Conservation (phyloP, 2,888 invertebrate species). For the Cryptus viduatorius region DNA sequence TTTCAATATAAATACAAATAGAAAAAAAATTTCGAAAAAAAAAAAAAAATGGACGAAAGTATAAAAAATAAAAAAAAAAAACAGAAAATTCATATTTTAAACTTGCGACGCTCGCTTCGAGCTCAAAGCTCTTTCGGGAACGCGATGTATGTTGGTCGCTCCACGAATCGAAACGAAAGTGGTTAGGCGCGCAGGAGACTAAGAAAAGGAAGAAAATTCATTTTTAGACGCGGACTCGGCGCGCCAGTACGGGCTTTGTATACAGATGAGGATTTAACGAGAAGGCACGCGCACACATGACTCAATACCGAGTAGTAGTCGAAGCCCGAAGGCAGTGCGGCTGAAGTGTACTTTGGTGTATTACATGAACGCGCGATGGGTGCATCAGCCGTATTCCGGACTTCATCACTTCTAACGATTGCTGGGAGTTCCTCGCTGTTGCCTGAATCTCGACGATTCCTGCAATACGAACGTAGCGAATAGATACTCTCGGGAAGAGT, state of each 20-base stretch:
- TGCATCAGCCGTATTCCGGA: not conserved
- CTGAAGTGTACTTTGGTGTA: slow-evolving; percentile 20
- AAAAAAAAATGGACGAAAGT: not conserved
- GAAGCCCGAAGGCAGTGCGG: not conserved
- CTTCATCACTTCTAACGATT: slow-evolving; percentile 15
- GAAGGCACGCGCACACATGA: not conserved
- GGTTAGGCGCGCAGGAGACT: not conserved
- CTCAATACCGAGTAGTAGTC: too few relatives aligned
- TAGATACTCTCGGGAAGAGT: too few relatives aligned
- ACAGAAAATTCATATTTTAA: not conserved
- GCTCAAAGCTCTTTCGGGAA: not conserved
- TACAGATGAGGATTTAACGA: slow-evolving; percentile 57
- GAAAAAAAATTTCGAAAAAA: not conserved
- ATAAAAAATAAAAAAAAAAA: not conserved
- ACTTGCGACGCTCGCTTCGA: not conserved
- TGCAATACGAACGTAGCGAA: too few relatives aligned
- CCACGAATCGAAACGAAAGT: slow-evolving; percentile 26
- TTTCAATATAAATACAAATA: not conserved
- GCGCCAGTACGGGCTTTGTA: slow-evolving; percentile 20
- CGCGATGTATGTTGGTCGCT: slow-evolving; percentile 14
- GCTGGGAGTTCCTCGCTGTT: slow-evolving; percentile 4
- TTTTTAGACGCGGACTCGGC: slow-evolving; percentile 47
- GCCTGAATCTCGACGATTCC: too few relatives aligned
- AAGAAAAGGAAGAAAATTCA: slow-evolving; percentile 38
- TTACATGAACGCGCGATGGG: slow-evolving; percentile 23